A percentile compares a stretch with the other conserved stretches of the same genome.
Evolutionary conservation across 2,888 invertebrate species (phyloP).

Genomic region (Drosophila histrio): DNA sequence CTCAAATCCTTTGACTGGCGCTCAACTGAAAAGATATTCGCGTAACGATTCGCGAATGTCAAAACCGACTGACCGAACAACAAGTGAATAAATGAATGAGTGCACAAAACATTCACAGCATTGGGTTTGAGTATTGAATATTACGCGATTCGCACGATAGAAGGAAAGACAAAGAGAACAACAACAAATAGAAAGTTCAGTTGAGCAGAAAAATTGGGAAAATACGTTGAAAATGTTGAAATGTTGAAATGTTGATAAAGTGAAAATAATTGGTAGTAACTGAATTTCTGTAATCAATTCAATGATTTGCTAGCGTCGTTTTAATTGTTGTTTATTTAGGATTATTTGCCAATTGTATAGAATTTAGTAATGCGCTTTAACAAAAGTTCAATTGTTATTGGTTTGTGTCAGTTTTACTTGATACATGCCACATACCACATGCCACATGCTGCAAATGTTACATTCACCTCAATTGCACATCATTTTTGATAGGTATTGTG

Average conservation of each 20-base stretch:
- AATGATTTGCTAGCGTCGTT: background rate
- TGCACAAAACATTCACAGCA: too few relatives aligned
- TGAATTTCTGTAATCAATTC: background rate
- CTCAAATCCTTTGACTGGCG: slow-evolving; percentile 40
- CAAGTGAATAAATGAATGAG: slow-evolving; percentile 4
- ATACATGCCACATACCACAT: slow-evolving; percentile 2
- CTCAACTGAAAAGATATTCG: slow-evolving; percentile 16
- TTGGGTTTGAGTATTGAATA: background rate
- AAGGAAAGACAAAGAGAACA: background rate
- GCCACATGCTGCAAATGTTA: background rate
- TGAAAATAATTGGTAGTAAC: background rate
- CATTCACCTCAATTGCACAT: slow-evolving; percentile 19
- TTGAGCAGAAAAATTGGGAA: too few relatives aligned
- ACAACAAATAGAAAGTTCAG: background rate
- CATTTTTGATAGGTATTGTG: background rate
- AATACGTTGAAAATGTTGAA: too few relatives aligned
- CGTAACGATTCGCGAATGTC: slow-evolving; percentile 16
- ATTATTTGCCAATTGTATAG: slow-evolving; percentile 11
- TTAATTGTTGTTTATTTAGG: slow-evolving; percentile 18
- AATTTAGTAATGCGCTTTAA: slow-evolving; percentile 11
- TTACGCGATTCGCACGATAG: background rate
- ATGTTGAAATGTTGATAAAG: background rate
- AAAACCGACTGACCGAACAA: background rate
- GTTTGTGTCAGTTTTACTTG: slow-evolving; percentile 11
- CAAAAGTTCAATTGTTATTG: slow-evolving; percentile 2